Base-by-base conservation (phyloP, 2,113 vertebrate species). In the Syngnathus floridae region DNA sequence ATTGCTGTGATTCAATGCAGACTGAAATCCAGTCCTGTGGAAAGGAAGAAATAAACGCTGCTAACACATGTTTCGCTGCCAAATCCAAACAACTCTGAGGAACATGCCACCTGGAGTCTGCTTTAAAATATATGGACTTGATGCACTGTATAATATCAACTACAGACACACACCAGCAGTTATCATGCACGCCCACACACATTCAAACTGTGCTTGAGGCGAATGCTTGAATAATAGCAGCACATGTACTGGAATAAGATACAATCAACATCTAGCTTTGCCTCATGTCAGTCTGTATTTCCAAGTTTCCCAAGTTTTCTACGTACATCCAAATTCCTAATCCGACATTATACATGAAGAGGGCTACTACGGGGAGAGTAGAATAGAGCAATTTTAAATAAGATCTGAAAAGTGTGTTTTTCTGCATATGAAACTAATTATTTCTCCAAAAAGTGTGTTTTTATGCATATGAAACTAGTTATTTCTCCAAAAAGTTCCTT, bases 201-300 rank as follows among this genome's bases (percentile, higher is more conserved):
- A 56, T 35, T 19, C 54, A 56, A 56, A 35, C 54, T 16, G 31
- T 35, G 54, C 54, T 35, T 14, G 54, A 56, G 54, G 22, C 52
- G 22, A 12, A 26, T 16, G 22, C 52, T 55, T 55, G 13, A 55
- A 55, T 31, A 35, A 55, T 31, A 55, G 22, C 52, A 55, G 22
- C 52, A 26, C 52, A 31, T 55, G 52, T 55, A 16, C 52, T 55
- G 52, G 22, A 55, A 55, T 55, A 31, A 55, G 26, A 55, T 55
- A 26, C 52, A 31, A 54, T 54, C 51, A 54, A 55, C 52, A 55
- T 31, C 22, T 55, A 7, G 52, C 52, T 26, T 55, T 14, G 52
- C 22, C 12, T 55, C 52, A 21, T 6, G 52, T n/a, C 52, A 35
- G 4, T 55, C 5, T 54, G 21, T 54, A n/a, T 5, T 26, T 7